phyloP scores from a whole-genome alignment of 2,888 invertebrate species.

The Lysandra bellargus region DNA sequence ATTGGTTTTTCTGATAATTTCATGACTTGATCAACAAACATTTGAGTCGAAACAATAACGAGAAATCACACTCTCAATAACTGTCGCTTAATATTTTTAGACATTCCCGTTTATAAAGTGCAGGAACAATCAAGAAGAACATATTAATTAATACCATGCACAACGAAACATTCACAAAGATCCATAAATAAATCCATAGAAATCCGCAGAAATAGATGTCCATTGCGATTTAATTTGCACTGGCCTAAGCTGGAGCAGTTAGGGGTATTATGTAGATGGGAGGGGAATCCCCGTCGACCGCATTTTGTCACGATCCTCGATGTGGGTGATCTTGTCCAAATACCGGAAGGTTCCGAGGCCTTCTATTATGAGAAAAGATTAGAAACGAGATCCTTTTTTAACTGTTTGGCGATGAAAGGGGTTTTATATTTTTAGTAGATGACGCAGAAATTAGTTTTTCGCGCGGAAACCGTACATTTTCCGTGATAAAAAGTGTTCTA shows the following conservation, averaged over 20 bases:
- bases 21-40: too few relatives aligned
- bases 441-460: too few relatives aligned
- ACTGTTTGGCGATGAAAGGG: not conserved
- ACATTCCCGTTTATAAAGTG: too few relatives aligned
- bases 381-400: not conserved
- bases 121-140: too few relatives aligned
- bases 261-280: slow-evolving; percentile 50
- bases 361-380: not conserved
- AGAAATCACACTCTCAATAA: too few relatives aligned
- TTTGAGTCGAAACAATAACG: too few relatives aligned
- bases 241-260: slow-evolving; percentile 46
- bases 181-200: not conserved
- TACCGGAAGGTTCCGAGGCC: not conserved
- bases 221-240: slow-evolving; percentile 38
- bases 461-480: not conserved
- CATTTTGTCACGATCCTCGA: slow-evolving; percentile 51
- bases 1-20: too few relatives aligned
- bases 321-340: slow-evolving; percentile 28
- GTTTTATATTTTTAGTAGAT: not conserved
- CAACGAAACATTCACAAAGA: not conserved
- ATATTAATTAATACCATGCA: too few relatives aligned
- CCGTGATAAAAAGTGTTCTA: too few relatives aligned
- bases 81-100: too few relatives aligned
- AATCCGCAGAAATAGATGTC: not conserved
- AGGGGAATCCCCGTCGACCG: slow-evolving; percentile 53